Evolutionary conservation across 1,140 invertebrate species (phyloP).

Genomic region (Euschistus heros): DNA sequence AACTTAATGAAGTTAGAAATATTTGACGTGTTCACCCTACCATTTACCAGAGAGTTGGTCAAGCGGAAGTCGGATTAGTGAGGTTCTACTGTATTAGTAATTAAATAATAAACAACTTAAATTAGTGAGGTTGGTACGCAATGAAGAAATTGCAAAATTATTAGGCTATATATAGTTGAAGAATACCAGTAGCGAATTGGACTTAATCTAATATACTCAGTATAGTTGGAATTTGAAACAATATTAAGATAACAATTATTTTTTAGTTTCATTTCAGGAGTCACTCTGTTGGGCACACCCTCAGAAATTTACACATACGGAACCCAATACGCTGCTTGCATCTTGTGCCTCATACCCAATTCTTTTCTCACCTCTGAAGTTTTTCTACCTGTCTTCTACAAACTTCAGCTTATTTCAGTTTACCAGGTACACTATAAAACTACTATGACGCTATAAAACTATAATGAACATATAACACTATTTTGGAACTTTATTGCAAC

Average conservation of each 20-base stretch:
- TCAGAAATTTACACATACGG: slow-evolving; percentile 79
- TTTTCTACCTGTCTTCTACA: background rate
- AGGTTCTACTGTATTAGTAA: too few species aligned
- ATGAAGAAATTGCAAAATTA: too few species aligned
- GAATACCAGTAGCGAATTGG: too few species aligned
- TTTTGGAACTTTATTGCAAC: background rate
- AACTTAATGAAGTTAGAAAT: too few species aligned
- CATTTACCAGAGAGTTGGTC: too few species aligned
- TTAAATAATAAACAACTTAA: too few species aligned
- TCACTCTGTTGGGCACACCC: slow-evolving; percentile 76
- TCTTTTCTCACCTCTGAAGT: slow-evolving; percentile 46
- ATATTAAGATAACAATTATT: background rate
- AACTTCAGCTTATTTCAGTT: slow-evolving; percentile 1
- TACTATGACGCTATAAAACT: background rate
- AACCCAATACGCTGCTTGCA: slow-evolving; percentile 66
- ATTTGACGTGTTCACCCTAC: too few species aligned
- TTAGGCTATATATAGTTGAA: too few species aligned
- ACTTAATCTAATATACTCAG: too few species aligned
- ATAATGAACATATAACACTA: background rate
- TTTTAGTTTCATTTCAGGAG: slow-evolving; percentile 71
- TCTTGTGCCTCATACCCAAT: slow-evolving; percentile 52
- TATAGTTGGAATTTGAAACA: background rate
- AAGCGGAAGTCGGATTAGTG: too few species aligned
- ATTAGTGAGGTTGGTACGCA: too few species aligned
- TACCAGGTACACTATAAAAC: background rate